These are phyloP conservation scores for Vannuccia rotundouncinata DNA, from an alignment of 2,888 invertebrate species.

Conservation along the genomic window DNA sequence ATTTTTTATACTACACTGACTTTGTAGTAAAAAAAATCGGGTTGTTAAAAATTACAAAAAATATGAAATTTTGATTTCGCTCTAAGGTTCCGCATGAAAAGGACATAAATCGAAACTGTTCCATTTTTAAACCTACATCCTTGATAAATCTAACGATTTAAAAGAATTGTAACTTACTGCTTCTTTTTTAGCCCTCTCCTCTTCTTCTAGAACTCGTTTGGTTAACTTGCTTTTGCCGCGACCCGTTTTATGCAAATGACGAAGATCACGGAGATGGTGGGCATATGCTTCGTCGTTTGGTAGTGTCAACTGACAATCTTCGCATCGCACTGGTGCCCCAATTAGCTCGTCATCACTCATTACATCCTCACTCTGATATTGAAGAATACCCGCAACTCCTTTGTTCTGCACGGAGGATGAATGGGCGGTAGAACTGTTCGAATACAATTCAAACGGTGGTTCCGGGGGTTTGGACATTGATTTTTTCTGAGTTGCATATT, in stretches of 20 bases:
- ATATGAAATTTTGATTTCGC: no score
- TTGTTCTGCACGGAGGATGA: no score
- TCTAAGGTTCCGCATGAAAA: no score
- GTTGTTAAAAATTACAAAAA: no score
- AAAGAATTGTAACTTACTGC: constrained; percentile 4
- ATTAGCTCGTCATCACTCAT: neutral
- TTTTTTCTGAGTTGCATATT: neutral
- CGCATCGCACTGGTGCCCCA: neutral
- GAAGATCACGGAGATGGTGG: neutral
- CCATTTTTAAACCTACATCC: no score
- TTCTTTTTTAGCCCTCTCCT: neutral
- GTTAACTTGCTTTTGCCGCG: neutral
- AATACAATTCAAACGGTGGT: neutral
- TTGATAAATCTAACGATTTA: no score
- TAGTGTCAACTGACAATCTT: neutral
- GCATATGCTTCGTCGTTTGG: neutral
- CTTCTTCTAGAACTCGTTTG: neutral
- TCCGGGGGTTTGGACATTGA: neutral
- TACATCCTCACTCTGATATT: neutral
- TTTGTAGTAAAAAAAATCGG: no score
- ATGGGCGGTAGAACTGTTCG: neutral
- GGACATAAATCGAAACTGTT: no score
- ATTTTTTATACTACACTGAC: no score
- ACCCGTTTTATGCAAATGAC: neutral
- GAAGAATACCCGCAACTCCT: no score